phyloP scores from a whole-genome alignment of 2,113 vertebrate species.

The Actinemys pallida region DNA sequence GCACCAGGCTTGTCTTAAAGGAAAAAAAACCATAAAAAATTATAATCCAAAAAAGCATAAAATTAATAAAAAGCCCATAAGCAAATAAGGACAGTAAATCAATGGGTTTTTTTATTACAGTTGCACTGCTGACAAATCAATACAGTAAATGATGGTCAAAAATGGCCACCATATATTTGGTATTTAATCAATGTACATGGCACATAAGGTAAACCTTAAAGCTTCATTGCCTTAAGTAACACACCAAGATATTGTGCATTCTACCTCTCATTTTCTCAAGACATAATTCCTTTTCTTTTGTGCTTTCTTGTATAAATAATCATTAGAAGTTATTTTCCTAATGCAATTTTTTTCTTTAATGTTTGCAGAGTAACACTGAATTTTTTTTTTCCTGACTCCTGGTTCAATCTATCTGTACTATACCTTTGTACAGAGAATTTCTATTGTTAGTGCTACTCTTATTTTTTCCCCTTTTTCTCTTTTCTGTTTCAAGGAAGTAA shows the following conservation, averaged over 20 bases:
- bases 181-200: slow-evolving; percentile 84
- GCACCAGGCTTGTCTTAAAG: slow-evolving; percentile 87
- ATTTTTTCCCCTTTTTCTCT: background rate
- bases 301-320: slow-evolving; percentile 54
- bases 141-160: slow-evolving; percentile 85
- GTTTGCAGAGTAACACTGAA: background rate
- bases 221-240: slow-evolving; percentile 78
- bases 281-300: slow-evolving; percentile 34
- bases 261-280: slow-evolving; percentile 56
- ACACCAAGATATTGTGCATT: slow-evolving; percentile 36
- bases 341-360: background rate
- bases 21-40: slow-evolving; percentile 69
- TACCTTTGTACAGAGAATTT: background rate
- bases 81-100: slow-evolving; percentile 88
- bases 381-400: slow-evolving; percentile 40
- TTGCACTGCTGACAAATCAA: slow-evolving; percentile 84
- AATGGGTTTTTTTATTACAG: slow-evolving; percentile 85
- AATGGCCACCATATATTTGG: slow-evolving; percentile 81
- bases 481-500: background rate
- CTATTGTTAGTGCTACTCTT: background rate
- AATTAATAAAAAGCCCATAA: slow-evolving; percentile 86
- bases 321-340: slow-evolving; percentile 59
- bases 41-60: slow-evolving; percentile 78
- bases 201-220: slow-evolving; percentile 77
- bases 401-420: background rate